Evolutionary conservation across 2,113 vertebrate species (phyloP), one percentile per base, ranked within the genome.

Genomic region (Cyprinodon variegatus): DNA sequence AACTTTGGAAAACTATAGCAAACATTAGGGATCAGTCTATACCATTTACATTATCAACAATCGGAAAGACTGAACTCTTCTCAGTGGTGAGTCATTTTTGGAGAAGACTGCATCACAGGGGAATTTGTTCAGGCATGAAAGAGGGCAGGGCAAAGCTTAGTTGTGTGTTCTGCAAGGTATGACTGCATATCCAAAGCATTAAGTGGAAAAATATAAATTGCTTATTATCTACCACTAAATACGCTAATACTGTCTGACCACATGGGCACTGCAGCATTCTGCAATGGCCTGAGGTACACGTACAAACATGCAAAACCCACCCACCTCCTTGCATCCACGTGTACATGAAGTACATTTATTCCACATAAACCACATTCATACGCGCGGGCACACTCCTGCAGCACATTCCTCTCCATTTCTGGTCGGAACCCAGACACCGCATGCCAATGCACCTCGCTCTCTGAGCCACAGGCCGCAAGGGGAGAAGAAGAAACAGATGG

Each of bases 41-140:
- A 82, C 87, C 88, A 93, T 91, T 93, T 93, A 87, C 85, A 92
- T 92, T 85, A 92, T 92, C 83, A 83, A 88, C 86, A 80, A 89
- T 83, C 90, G 86, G 91, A 92, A 93, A 91, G 83, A 85, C 79
- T 82, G 82, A 86, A 82, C 10, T 12, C 62, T 73, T 76, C 57
- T 76, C 84, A 41, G 22, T 77, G 89, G 75, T 91, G 91, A 92
- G 72, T 91, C 91, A 92, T 73, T 81, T 72, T 20, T 87, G 72
- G 70, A 91, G 68, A 82, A 70, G 68, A 82, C 59, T 76, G 78
- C 63, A 88, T 84, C 72, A 83, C 79, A 80, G 84, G 74, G 82
- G 70, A 70, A 12, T 67, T 63, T 83, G 50, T 9, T 17, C 50
- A 68, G 57, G 75, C 82, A 76, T 37, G 69, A 68, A 14, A 69